Conservation (phyloP, 2,113 vertebrate genomes). For the Odontesthes bonariensis region DNA sequence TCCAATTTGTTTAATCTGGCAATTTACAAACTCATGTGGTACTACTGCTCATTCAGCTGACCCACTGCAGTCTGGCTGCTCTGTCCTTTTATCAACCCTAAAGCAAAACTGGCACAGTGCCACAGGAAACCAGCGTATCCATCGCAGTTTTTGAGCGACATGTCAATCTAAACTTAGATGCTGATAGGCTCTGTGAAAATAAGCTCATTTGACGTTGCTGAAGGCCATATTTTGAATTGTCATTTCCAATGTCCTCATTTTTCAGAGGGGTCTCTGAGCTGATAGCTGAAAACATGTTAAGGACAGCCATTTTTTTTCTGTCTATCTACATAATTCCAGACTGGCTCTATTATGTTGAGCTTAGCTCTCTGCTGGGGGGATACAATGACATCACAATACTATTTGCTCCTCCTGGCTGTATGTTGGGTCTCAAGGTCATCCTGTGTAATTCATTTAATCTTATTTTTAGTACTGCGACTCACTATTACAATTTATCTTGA, state of each 20-base stretch:
- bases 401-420: too few species aligned
- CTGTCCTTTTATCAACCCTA: background rate
- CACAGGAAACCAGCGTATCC: background rate
- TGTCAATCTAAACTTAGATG: slow-evolving; percentile 1
- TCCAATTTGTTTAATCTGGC: background rate
- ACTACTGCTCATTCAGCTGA: background rate
- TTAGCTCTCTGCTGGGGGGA: too few species aligned
- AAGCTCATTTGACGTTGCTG: background rate
- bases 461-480: too few species aligned
- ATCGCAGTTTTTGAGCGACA: slow-evolving; percentile 4
- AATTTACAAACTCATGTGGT: background rate
- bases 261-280: too few species aligned
- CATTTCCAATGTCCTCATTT: too few species aligned
- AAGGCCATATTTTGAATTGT: too few species aligned
- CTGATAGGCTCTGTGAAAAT: slow-evolving; percentile 15
- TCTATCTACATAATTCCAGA: slow-evolving; percentile 4
- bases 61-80: background rate
- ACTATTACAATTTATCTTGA: too few species aligned
- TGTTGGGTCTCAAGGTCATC: too few species aligned
- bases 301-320: background rate
- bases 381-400: too few species aligned
- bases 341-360: slow-evolving; percentile 10
- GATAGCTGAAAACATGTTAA: too few species aligned
- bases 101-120: background rate
- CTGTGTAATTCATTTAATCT: too few species aligned